A percentile compares a stretch with the other conserved stretches of the same genome.
phyloP scores from a whole-genome alignment of 1,140 invertebrate species.

The Caerostris darwini region DNA sequence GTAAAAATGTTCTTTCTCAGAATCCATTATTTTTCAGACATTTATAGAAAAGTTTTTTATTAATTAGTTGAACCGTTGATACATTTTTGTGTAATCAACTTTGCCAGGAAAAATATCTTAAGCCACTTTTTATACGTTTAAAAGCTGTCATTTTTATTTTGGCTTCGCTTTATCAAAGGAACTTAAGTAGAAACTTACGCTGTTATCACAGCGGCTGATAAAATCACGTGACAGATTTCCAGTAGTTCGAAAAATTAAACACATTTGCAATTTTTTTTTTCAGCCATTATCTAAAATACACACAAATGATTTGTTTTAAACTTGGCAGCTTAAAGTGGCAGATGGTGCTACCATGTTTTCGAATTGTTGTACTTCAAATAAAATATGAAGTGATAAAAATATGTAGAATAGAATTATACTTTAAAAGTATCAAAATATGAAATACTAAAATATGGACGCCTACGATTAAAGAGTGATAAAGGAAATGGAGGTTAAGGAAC shows the following conservation, averaged over 20 bases:
- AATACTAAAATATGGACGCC: not conserved
- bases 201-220: not conserved
- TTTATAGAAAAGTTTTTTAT: too few relatives aligned
- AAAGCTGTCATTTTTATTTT: too few relatives aligned
- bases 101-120: too few relatives aligned
- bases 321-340: not conserved
- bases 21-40: too few relatives aligned
- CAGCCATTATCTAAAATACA: too few relatives aligned
- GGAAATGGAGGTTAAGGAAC: not conserved
- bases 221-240: not conserved
- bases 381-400: not conserved
- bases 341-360: not conserved
- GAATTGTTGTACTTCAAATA: not conserved
- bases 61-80: too few relatives aligned
- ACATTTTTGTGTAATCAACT: too few relatives aligned
- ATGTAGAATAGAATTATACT: not conserved
- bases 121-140: too few relatives aligned
- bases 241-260: not conserved
- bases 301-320: not conserved
- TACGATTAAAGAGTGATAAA: not conserved
- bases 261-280: not conserved
- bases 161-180: too few relatives aligned
- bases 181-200: too few relatives aligned
- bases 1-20: too few relatives aligned
- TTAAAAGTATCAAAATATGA: not conserved